Base-by-base conservation (phyloP, 1,140 invertebrate species). In the Camponotus vicinus region DNA sequence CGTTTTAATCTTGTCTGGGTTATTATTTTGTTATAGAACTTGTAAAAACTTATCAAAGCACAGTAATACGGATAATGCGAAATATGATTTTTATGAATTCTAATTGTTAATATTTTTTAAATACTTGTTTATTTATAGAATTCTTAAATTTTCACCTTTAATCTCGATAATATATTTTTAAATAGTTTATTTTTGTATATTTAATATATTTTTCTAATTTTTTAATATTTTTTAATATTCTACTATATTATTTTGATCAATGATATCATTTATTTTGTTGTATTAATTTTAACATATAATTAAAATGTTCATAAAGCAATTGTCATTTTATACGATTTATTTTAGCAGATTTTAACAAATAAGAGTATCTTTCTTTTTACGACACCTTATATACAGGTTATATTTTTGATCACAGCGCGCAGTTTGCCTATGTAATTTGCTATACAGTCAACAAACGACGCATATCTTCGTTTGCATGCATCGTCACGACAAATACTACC, bases 391-490 rank as follows among this genome's bases (percentile, higher is more conserved):
- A 78, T 4, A 64, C 11, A 4, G 55, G 18, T 69, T 59, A 3
- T 71, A 52, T 37, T 73, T 45, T 21, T 6, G 57, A 66, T 79
- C n/a, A 13, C 49, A 77, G 27, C 45, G 15, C 37, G 7, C 42
- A 66, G 52, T 66, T 76, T 75, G 59, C 69, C 66, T 57, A 1
- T 73, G 40, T 78, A 89, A 86, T 78, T 89, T 86, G 73, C 76
- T 89, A 86, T 85, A n/a, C 63, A 80, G 78, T 57, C 37, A 80
- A 59, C 69, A 80, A 88, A n/a, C 80, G 32, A 73, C 79, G 63
- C 18, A 37, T 64, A 80, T 71, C 45, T 71, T 89, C 45, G n/a
- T 32, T 42, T 37, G 37, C 52, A 66, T 52, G 75, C 82, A 85
- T 85, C 67, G 32, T 34, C 42, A 55, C 3, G 18, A 34, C 13